phyloP scores from a whole-genome alignment of 2,888 invertebrate genomes.

The Drosophila rellima region DNA sequence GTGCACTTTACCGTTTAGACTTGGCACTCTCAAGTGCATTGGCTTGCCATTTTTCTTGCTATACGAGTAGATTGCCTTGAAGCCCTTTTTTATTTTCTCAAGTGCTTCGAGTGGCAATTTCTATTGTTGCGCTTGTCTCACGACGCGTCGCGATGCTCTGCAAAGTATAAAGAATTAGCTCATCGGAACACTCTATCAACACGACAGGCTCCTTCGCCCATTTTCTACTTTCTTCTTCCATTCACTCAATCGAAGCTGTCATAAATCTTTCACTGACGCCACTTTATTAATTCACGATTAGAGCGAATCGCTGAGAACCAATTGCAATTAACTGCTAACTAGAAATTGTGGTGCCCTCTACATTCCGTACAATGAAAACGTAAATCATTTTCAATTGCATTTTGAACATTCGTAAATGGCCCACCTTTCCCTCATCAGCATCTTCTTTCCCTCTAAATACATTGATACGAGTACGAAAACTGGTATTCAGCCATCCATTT shows the following conservation, averaged over 20 bases:
- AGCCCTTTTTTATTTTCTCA: constrained; percentile 21
- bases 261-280: constrained; percentile 65
- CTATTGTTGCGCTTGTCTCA: constrained; percentile 57
- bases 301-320: constrained; percentile 43
- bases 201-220: constrained; percentile 15
- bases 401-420: constrained; percentile 70
- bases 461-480: not conserved
- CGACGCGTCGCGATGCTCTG: constrained; percentile 34
- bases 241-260: constrained; percentile 29
- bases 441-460: not conserved
- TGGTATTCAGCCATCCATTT: constrained; percentile 36
- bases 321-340: constrained; percentile 77
- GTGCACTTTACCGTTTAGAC: constrained; percentile 66
- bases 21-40: constrained; percentile 68
- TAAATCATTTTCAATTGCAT: constrained; percentile 79
- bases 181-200: constrained; percentile 51
- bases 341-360: constrained; percentile 52
- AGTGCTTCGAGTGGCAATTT: constrained; percentile 66
- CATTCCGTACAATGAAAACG: constrained; percentile 41
- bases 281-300: constrained; percentile 79
- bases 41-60: constrained; percentile 48
- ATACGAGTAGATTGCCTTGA: constrained; percentile 38
- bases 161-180: constrained; percentile 46
- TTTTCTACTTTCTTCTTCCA: constrained; percentile 4
- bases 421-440: constrained; percentile 24